These are phyloP conservation scores for Mus spretus DNA, from an alignment of 2,797 vertebrate species.

Conservation along the genomic window DNA sequence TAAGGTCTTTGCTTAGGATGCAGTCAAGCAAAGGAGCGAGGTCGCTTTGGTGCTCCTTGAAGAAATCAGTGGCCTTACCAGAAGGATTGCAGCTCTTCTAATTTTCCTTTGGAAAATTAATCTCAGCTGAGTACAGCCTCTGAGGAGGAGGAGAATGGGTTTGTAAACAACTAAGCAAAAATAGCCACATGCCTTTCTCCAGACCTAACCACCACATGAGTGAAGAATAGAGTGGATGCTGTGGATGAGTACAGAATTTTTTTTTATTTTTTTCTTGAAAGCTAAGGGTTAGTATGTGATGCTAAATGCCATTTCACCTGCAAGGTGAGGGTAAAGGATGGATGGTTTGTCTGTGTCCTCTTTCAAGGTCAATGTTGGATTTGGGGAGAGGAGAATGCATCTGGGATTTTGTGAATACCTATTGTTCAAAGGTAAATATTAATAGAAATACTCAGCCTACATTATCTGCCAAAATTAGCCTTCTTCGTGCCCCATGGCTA, in stretches of 20 bases:
- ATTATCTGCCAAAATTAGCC: slow-evolving; percentile 14
- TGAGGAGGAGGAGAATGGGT: slow-evolving; percentile 72
- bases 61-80: slow-evolving; percentile 2
- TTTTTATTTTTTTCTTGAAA: slow-evolving; percentile 63
- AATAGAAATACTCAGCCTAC: slow-evolving; percentile 29
- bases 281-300: slow-evolving; percentile 76
- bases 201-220: slow-evolving; percentile 79
- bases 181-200: slow-evolving; percentile 72
- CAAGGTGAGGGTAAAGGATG: slow-evolving; percentile 36
- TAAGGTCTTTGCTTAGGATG: slow-evolving; percentile 53
- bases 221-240: slow-evolving; percentile 79
- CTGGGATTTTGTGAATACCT: slow-evolving; percentile 14
- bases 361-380: slow-evolving; percentile 66
- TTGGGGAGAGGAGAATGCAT: slow-evolving; percentile 1
- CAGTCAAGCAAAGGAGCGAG: slow-evolving; percentile 51
- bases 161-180: slow-evolving; percentile 88
- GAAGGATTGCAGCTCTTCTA: slow-evolving; percentile 80
- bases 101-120: slow-evolving; percentile 84
- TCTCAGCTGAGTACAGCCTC: slow-evolving; percentile 79
- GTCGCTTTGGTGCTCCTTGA: slow-evolving; percentile 66
- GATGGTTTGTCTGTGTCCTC: slow-evolving; percentile 76
- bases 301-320: slow-evolving; percentile 48
- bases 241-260: slow-evolving; percentile 81
- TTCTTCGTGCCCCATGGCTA: neutral
- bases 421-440: neutral